Evolutionary conservation across 2,113 vertebrate genomes (phyloP), one percentile per base, ranked within the genome.

Genomic region (Caloenas nicobarica): DNA sequence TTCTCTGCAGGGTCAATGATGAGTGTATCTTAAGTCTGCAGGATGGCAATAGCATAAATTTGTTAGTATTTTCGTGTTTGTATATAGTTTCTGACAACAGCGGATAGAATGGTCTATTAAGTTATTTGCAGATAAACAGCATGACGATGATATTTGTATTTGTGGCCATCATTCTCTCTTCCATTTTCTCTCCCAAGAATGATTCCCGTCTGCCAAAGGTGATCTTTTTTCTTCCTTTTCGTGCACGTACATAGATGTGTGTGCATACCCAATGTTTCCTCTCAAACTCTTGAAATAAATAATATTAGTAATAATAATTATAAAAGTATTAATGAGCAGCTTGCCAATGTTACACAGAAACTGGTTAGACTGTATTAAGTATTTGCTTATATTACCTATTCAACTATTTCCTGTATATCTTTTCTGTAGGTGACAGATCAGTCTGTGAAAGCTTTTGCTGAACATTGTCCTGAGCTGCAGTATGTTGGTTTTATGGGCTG

Each of bases 401-500:
- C 24, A 95, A 8, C 57, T 60, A 5, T 44, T 91, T 62, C 34
- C 13, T 73, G 42, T 86, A 3, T 83, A 1, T 97, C 23, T 96
- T 62, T 96, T 76, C 10, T 86, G 24, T 93, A 99, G 99, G 99
- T 99, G 79, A 99, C 99, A 40, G 99, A 99, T 97, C 98, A 98
- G 56, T 99, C 99, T 0, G 98, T 99, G 97, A 98, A 98, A 97
- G 99, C 99, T 12, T 99, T 99, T 95, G 99, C 99, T 31, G 99
- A 99, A 87, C 98, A 99, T 96, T 99, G 99, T 97, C 99, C 99
- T 5, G 98, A 99, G 93, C 98, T 99, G 93, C 99, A 99, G 97
- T 99, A 99, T 92, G 99, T 99, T 48, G 99, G 99, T 82, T 99
- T 99, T 97, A 99, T 99, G 99, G 99, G 99, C 77, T 99, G 99